These are phyloP conservation scores for Heterodera filipjevi DNA, from an alignment of 2,888 invertebrate genomes.

Conservation along the genomic window DNA sequence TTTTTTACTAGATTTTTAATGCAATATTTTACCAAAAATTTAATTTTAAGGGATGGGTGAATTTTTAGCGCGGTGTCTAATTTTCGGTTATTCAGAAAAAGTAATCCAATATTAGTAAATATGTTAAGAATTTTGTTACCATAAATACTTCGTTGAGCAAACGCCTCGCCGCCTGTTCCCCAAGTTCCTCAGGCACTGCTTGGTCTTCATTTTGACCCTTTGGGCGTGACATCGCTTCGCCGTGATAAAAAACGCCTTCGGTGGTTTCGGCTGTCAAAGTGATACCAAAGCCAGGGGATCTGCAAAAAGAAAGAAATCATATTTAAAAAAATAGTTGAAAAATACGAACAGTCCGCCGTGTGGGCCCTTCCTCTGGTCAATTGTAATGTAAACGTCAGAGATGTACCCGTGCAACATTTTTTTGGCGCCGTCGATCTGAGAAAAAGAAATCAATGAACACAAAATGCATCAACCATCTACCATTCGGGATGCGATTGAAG, in stretches of 20 bases:
- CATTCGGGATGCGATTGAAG: slow-evolving; percentile 87
- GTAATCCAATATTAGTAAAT: no score
- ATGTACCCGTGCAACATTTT: slow-evolving; percentile 85
- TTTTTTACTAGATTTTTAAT: no score
- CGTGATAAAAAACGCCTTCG: slow-evolving; percentile 71
- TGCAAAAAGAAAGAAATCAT: slow-evolving; percentile 33
- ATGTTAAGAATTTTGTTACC: slow-evolving; percentile 53
- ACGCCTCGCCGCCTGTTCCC: slow-evolving; percentile 78
- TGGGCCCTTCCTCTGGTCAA: slow-evolving; percentile 86
- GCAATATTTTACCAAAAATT: no score
- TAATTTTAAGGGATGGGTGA: no score
- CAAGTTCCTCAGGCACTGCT: slow-evolving; percentile 88
- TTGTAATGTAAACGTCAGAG: slow-evolving; percentile 91
- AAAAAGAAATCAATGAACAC: background rate
- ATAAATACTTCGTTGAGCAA: slow-evolving; percentile 84
- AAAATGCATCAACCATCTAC: background rate
- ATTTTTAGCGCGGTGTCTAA: no score
- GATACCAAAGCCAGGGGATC: slow-evolving; percentile 79
- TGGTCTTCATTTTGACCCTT: slow-evolving; percentile 68
- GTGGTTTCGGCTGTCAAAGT: slow-evolving; percentile 88
- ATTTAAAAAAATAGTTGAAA: background rate
- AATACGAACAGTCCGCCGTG: slow-evolving; percentile 76
- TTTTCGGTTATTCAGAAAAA: no score
- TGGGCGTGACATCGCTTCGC: slow-evolving; percentile 61
- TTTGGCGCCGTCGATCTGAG: slow-evolving; percentile 83